These are phyloP conservation scores for Chaetodon trifasciatus DNA, from an alignment of 2,797 vertebrate genomes.

Conservation along the genomic window DNA sequence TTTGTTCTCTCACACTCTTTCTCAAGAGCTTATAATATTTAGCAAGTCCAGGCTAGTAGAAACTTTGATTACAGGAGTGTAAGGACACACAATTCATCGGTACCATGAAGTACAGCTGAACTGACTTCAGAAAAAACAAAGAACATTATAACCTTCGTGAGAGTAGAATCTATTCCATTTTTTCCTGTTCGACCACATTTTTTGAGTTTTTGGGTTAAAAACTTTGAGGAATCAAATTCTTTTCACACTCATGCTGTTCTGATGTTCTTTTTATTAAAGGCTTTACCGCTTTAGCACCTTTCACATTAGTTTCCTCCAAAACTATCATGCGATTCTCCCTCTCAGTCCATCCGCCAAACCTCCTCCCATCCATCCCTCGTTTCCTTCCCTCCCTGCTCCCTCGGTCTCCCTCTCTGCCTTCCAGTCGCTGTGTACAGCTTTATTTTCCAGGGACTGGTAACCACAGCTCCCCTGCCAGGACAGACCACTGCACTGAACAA, in stretches of 20 bases:
- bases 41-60: too few species aligned
- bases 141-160: not conserved
- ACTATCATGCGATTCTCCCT: not conserved
- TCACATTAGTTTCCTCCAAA: not conserved
- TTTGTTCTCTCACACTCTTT: not conserved
- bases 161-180: not conserved
- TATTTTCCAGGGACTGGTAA: slow-evolving; percentile 71
- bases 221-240: not conserved
- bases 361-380: not conserved
- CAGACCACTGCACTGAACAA: slow-evolving; percentile 75
- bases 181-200: not conserved
- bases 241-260: not conserved
- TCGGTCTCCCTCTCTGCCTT: slow-evolving; percentile 14
- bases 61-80: not conserved
- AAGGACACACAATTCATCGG: not conserved
- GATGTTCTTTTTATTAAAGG: not conserved
- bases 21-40: not conserved
- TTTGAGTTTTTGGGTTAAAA: too few species aligned
- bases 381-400: not conserved
- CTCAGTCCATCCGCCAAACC: not conserved
- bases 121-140: not conserved
- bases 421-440: slow-evolving; percentile 58
- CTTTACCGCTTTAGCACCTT: not conserved
- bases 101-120: too few species aligned
- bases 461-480: slow-evolving; percentile 71